Evolutionary conservation across 2,888 invertebrate species (phyloP), one percentile per base, ranked within the genome.

Genomic region (Ochropleura leucogaster): DNA sequence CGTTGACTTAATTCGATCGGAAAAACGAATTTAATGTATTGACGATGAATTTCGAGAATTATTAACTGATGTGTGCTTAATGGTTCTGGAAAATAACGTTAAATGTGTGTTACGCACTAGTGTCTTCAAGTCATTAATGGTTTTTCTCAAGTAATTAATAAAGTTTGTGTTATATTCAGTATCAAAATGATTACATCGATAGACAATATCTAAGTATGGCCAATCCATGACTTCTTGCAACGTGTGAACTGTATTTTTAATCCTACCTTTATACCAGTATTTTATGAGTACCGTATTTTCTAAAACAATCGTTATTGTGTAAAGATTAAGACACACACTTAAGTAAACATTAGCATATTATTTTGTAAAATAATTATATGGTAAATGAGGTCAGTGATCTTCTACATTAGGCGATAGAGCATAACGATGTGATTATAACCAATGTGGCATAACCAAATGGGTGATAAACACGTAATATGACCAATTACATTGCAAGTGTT

Each of bases 1-100:
- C 93, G 87, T 91, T 91, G 90, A 89, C 88, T 89, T 90, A 89
- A 89, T 89, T 84, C 77, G 86, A 88, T 88, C 83, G 80, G 84
- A 88, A 85, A 68, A 83, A 79, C 74, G 66, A 84, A 87, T 88
- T 83, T 87, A 88, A 88, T 86, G 85, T 82, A 82, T 66, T 67
- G 60, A 65, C 40, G 8, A 77, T 79, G 63, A 70, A 30, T 30
- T 30, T 30, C 30, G 1, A 30, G 30, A 30, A 30, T 30, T 3
- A 30, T 30, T 30, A 30, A 30, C 30, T 1, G 3, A 30, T 30
- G 10, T 16, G 18, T 62, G 8, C 8, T 66, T 70, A 81, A 81
- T 81, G 47, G 66, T 64, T 66, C 65, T 9, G 18, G 59, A 75
- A 76, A 66, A 67, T 16, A 10, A 12, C 42, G 10, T 55, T 59